Percentiles rank a stretch among this genome's conserved stretches.
phyloP scores from a whole-genome alignment of 2,888 invertebrate genomes.

The Drosophila subsilvestris region DNA sequence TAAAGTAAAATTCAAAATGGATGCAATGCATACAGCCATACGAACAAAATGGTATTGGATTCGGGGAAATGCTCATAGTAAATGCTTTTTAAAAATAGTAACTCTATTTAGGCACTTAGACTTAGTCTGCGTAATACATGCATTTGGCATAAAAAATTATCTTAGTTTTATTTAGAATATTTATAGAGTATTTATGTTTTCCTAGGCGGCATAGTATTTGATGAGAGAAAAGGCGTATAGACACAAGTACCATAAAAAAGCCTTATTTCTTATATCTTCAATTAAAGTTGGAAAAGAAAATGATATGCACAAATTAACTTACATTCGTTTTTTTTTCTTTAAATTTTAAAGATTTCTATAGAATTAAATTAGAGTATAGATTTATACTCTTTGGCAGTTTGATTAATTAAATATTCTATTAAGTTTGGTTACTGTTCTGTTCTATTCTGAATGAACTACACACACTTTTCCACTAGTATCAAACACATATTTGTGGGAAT shows the following conservation, averaged over 20 bases:
- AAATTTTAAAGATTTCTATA: constrained; percentile 1
- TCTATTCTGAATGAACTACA: constrained; percentile 2
- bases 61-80: constrained; percentile 4
- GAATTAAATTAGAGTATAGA: background rate
- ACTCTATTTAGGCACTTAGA: constrained; percentile 37
- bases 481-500: constrained; percentile 1
- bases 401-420: background rate
- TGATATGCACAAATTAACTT: constrained; percentile 22
- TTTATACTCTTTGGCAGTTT: background rate
- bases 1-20: constrained; percentile 27
- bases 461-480: constrained; percentile 22
- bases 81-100: constrained; percentile 17
- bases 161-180: constrained; percentile 41
- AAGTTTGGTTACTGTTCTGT: constrained; percentile 2
- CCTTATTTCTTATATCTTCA: constrained; percentile 9
- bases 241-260: constrained; percentile 63
- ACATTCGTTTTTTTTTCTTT: constrained; percentile 19
- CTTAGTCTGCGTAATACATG: constrained; percentile 55
- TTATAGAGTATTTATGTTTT: background rate
- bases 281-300: constrained; percentile 12
- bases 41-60: constrained; percentile 9
- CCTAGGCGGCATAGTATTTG: constrained; percentile 37
- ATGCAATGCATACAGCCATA: constrained; percentile 53
- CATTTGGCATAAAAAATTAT: constrained; percentile 36
- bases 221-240: constrained; percentile 53